Evolutionary conservation across 1,140 invertebrate species (phyloP).

Genomic region (Trichomalopsis sarcophagae): DNA sequence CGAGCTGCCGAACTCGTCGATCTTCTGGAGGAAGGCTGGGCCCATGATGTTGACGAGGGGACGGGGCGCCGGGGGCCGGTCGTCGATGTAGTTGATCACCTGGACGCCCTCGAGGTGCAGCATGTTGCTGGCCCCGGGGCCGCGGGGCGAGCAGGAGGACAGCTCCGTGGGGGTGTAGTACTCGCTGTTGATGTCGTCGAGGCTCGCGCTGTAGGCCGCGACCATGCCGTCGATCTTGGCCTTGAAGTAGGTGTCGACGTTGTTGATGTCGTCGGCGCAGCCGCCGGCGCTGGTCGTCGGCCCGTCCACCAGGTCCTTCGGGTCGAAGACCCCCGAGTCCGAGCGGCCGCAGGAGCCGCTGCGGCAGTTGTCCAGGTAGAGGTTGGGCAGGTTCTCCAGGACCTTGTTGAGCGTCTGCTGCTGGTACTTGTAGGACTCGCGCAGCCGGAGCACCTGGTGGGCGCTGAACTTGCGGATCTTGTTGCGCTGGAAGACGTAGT

Average conservation of each 20-base stretch:
- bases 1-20: slow-evolving; percentile 63
- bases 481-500: slow-evolving; percentile 95
- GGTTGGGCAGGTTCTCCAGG: slow-evolving; percentile 92
- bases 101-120: slow-evolving; percentile 73
- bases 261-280: slow-evolving; percentile 62
- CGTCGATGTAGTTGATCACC: slow-evolving; percentile 79
- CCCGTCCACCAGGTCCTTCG: slow-evolving; percentile 77
- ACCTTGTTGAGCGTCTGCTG: slow-evolving; percentile 96
- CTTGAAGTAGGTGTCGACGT: slow-evolving; percentile 72
- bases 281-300: slow-evolving; percentile 73
- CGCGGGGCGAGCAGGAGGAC: slow-evolving; percentile 67
- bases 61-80: slow-evolving; percentile 68
- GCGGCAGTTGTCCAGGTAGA: slow-evolving; percentile 94
- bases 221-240: slow-evolving; percentile 62
- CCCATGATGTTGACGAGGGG: slow-evolving; percentile 67
- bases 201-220: slow-evolving; percentile 58
- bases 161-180: slow-evolving; percentile 88
- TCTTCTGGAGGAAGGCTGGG: slow-evolving; percentile 57
- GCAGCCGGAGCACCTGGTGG: slow-evolving; percentile 89
- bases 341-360: slow-evolving; percentile 88
- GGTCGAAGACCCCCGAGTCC: slow-evolving; percentile 85
- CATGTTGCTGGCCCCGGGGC: background rate
- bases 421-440: slow-evolving; percentile 96
- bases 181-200: slow-evolving; percentile 80
- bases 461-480: slow-evolving; percentile 95